Percentiles rank a stretch among this genome's conserved stretches.
Conservation (phyloP, 2,888 invertebrate species). For the Scaptodrosophila latifasciaeformis region DNA sequence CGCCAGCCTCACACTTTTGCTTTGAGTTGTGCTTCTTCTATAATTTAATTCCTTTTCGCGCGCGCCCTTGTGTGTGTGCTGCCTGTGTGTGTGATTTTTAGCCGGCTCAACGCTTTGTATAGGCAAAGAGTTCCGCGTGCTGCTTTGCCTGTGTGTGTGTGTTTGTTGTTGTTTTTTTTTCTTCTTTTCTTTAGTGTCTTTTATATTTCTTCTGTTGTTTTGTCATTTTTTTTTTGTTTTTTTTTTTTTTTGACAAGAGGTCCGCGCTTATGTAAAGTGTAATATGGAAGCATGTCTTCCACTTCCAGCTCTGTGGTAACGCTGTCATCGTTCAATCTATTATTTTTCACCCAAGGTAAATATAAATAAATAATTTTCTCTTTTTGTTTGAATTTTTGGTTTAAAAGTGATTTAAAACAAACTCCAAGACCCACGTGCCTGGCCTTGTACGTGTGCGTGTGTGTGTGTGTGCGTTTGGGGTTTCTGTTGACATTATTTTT, state of each 20-base stretch:
- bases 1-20: background rate
- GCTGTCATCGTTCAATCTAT: constrained; percentile 75
- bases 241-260: constrained; percentile 12
- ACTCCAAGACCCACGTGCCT: too few relatives aligned
- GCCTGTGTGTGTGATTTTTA: background rate
- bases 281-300: constrained; percentile 76
- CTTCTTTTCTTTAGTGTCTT: too few relatives aligned
- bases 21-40: too few relatives aligned
- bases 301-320: constrained; percentile 73
- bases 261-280: constrained; percentile 61
- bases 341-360: constrained; percentile 76
- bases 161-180: constrained; percentile 8
- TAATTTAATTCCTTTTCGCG: too few relatives aligned
- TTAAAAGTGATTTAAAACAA: too few relatives aligned
- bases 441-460: too few relatives aligned
- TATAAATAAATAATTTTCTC: constrained; percentile 30
- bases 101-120: background rate
- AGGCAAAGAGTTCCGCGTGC: background rate
- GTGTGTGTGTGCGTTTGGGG: too few relatives aligned
- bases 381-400: too few relatives aligned
- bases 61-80: constrained; percentile 25
- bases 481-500: too few relatives aligned
- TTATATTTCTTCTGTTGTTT: constrained; percentile 8
- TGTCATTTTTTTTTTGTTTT: constrained; percentile 14
- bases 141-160: constrained; percentile 10